Percentiles rank a stretch among this genome's conserved stretches.
Evolutionary conservation across 2,113 vertebrate species (phyloP).

Genomic region (Genyomyrus donnyi): DNA sequence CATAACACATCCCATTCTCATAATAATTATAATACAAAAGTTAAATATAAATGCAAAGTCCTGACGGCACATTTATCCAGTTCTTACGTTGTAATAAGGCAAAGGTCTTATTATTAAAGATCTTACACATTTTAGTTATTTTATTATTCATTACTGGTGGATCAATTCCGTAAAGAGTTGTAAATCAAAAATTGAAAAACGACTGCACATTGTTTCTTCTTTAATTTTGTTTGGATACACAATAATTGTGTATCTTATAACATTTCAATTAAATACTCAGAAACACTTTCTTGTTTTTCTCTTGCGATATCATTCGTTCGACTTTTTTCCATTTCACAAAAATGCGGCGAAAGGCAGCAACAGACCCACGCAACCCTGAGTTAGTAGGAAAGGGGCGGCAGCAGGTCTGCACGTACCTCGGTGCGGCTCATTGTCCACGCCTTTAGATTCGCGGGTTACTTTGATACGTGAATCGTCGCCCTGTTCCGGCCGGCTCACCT

Average conservation of each 20-base stretch:
- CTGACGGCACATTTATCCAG: not conserved
- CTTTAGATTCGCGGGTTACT: not conserved
- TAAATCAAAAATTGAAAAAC: not conserved
- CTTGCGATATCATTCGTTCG: not conserved
- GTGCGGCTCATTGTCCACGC: conserved; percentile 27
- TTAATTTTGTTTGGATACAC: not conserved
- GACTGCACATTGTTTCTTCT: not conserved
- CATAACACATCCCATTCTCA: not conserved
- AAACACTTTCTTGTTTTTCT: not conserved
- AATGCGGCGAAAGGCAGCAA: not conserved
- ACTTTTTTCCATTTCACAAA: not conserved
- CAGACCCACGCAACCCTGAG: not conserved
- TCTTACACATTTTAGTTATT: not conserved
- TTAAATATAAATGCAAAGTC: not conserved
- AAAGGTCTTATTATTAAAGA: not conserved
- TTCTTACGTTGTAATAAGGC: not conserved
- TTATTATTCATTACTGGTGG: not conserved
- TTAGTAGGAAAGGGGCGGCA: not conserved
- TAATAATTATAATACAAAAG: not conserved
- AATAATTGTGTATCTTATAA: not conserved
- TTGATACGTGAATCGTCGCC: not conserved
- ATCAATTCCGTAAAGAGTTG: not conserved
- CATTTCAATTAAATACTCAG: not conserved
- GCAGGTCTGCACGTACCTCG: conserved; percentile 37
- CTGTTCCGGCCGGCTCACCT: not conserved